These are phyloP conservation scores for Dryadula phaetusa DNA, from an alignment of 2,888 invertebrate genomes.

Conservation along the genomic window DNA sequence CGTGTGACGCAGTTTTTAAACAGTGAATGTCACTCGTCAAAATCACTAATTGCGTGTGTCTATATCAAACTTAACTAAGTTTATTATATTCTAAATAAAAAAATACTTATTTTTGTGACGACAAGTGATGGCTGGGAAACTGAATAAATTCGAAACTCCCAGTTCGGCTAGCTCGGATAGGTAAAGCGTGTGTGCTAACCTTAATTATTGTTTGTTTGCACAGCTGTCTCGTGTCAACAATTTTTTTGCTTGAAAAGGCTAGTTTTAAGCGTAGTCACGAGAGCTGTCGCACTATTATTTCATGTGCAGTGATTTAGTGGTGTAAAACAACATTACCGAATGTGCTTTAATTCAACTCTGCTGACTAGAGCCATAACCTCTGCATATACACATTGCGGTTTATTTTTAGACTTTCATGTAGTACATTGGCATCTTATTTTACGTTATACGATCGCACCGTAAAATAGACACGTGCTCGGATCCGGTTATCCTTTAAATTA, in stretches of 20 bases:
- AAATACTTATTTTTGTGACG: conserved; percentile 38
- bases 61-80: conserved; percentile 57
- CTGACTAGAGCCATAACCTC: conserved; percentile 71
- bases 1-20: conserved; percentile 44
- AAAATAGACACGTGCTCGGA: conserved; percentile 68
- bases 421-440: conserved; percentile 73
- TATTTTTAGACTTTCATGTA: conserved; percentile 80
- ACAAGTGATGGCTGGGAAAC: conserved; percentile 77
- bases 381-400: conserved; percentile 69
- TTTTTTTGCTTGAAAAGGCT: conserved; percentile 58
- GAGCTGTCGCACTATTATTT: conserved; percentile 55
- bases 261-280: conserved; percentile 65
- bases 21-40: conserved; percentile 43
- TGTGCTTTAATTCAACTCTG: conserved; percentile 39
- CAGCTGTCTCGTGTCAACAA: conserved; percentile 76
- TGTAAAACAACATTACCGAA: conserved; percentile 54
- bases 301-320: conserved; percentile 62
- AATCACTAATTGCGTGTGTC: conserved; percentile 53
- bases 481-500: conserved; percentile 52
- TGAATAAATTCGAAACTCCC: conserved; percentile 91
- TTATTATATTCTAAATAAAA: conserved; percentile 48
- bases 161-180: conserved; percentile 97
- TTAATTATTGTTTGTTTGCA: conserved; percentile 74
- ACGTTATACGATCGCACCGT: conserved; percentile 61
- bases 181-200: conserved; percentile 83